These are phyloP conservation scores for Drosophila kuntzei DNA, from an alignment of 2,888 invertebrate genomes.

Conservation along the genomic window DNA sequence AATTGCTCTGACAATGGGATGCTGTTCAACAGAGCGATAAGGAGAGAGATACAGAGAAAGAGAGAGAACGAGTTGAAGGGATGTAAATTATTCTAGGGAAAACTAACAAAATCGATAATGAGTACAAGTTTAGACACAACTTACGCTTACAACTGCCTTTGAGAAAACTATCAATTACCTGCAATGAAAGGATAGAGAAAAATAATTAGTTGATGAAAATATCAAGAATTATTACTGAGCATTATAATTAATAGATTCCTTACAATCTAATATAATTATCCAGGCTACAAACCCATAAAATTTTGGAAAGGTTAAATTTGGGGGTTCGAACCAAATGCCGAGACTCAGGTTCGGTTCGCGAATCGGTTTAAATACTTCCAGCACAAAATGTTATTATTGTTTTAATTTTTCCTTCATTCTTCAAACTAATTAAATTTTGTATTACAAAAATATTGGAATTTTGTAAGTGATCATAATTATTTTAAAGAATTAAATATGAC, in stretches of 20 bases:
- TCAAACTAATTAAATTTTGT: too few species aligned
- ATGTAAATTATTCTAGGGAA: slow-evolving; percentile 20
- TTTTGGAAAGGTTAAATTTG: too few species aligned
- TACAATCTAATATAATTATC: background rate
- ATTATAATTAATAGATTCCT: too few species aligned
- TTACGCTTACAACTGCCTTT: slow-evolving; percentile 27
- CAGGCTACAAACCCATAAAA: too few species aligned
- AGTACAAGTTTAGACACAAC: slow-evolving; percentile 17
- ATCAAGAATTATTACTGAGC: background rate
- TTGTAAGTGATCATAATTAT: too few species aligned
- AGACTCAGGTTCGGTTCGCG: too few species aligned
- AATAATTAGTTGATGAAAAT: slow-evolving; percentile 6
- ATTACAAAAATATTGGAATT: too few species aligned
- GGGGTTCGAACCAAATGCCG: too few species aligned
- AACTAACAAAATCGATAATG: slow-evolving; percentile 47
- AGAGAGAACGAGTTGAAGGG: slow-evolving; percentile 20
- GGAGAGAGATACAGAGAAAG: background rate
- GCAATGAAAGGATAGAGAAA: slow-evolving; percentile 36
- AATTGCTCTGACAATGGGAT: slow-evolving; percentile 13
- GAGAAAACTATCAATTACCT: slow-evolving; percentile 57
- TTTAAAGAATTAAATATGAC: too few species aligned
- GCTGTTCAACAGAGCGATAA: slow-evolving; percentile 19
- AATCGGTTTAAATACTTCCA: too few species aligned
- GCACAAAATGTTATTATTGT: too few species aligned
- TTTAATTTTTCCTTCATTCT: too few species aligned